Evolutionary conservation across 2,113 vertebrate genomes (phyloP).

Genomic region (Phodopus roborovskii): DNA sequence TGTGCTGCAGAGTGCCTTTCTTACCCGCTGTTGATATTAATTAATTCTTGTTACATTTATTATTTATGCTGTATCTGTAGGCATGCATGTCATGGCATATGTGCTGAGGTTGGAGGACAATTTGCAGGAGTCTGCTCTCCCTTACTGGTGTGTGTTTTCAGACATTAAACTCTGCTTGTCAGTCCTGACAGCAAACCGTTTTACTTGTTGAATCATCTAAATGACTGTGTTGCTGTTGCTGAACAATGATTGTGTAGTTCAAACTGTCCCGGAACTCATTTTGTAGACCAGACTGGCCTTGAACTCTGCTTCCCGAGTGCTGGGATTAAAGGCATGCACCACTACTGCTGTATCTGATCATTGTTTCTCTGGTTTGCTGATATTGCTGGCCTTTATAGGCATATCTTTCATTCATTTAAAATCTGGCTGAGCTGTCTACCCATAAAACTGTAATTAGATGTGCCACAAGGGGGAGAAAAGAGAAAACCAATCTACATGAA

Average conservation of each 20-base stretch:
- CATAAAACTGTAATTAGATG: constrained; percentile 66
- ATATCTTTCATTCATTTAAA: constrained; percentile 67
- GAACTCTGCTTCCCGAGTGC: neutral
- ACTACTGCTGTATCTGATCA: neutral
- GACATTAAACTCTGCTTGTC: neutral
- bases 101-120: neutral
- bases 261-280: neutral
- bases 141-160: neutral
- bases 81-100: neutral
- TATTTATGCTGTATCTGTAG: neutral
- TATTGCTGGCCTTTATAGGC: constrained; percentile 16
- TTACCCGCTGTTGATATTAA: neutral
- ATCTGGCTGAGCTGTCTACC: constrained; percentile 73
- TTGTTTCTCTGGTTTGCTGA: constrained; percentile 36
- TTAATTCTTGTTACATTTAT: neutral
- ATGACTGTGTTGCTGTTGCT: neutral
- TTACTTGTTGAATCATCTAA: neutral
- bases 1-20: neutral
- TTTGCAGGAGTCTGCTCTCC: neutral
- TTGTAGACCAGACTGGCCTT: neutral
- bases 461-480: neutral
- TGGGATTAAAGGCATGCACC: neutral
- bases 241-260: neutral
- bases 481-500: neutral
- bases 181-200: neutral